Evolutionary conservation across 2,113 vertebrate species (phyloP).

Genomic region (Brachyhypopomus gauderio): DNA sequence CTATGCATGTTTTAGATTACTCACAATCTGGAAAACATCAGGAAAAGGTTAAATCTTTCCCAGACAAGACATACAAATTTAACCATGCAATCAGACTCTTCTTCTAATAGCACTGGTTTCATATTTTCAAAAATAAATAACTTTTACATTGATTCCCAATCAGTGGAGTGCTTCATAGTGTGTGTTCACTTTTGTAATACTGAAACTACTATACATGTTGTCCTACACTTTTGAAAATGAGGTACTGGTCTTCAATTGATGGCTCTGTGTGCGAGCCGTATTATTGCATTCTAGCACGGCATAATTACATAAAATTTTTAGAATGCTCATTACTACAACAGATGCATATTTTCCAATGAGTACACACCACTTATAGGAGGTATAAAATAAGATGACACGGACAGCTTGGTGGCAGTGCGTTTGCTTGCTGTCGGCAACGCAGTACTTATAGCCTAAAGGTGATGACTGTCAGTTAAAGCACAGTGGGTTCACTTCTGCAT

Average conservation of each 20-base stretch:
- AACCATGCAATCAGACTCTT: not conserved
- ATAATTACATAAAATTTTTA: conserved; percentile 9
- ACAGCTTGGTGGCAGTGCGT: not conserved
- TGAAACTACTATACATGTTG: conserved; percentile 26
- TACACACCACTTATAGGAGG: not conserved
- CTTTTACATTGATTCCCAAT: conserved; percentile 25
- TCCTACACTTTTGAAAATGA: conserved; percentile 28
- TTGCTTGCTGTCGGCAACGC: not conserved
- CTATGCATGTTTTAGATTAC: not conserved
- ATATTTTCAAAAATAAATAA: conserved; percentile 40
- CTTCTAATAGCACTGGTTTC: conserved; percentile 12
- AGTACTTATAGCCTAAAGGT: not conserved
- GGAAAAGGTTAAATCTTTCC: not conserved
- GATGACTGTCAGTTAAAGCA: not conserved
- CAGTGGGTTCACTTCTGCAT: not conserved
- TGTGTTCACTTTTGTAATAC: conserved; percentile 28
- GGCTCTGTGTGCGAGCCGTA: conserved; percentile 1
- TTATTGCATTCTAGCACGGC: not conserved
- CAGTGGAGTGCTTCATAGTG: conserved; percentile 52
- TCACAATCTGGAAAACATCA: not conserved
- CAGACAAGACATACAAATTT: not conserved
- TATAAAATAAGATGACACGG: conserved; percentile 2
- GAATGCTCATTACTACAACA: not conserved
- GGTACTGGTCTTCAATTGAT: conserved; percentile 29
- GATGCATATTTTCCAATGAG: not conserved